Percentiles rank a stretch among this genome's conserved stretches.
Evolutionary conservation across 2,797 vertebrate species (phyloP).

Genomic region (Danio aesculapii): DNA sequence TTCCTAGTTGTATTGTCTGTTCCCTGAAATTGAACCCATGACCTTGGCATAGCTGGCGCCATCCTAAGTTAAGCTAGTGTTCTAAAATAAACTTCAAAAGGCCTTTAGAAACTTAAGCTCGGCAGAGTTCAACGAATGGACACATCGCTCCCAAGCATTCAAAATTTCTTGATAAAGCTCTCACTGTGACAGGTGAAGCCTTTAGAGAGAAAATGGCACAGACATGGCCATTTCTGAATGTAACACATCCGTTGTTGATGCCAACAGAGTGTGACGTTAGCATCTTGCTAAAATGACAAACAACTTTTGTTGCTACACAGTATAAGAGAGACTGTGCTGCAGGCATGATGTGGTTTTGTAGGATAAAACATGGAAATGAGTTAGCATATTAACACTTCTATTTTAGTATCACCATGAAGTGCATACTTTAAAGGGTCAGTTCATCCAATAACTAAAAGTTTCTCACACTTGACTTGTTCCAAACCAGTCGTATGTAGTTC

Average conservation of each 20-base stretch:
- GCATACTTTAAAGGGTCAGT: too few species aligned
- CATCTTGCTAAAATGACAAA: neutral
- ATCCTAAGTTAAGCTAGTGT: constrained; percentile 25
- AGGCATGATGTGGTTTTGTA: neutral
- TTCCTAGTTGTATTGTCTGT: neutral
- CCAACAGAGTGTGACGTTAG: neutral
- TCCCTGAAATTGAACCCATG: constrained; percentile 9
- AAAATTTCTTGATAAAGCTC: neutral
- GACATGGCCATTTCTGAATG: neutral
- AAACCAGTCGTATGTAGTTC: too few species aligned
- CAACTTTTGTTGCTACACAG: too few species aligned
- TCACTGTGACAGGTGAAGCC: neutral
- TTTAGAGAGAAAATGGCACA: neutral
- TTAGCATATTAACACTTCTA: neutral
- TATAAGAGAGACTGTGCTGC: neutral
- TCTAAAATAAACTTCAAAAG: constrained; percentile 37
- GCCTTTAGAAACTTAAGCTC: constrained; percentile 3
- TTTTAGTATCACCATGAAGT: neutral
- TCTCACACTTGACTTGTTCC: too few species aligned
- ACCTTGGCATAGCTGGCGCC: neutral
- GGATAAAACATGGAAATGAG: neutral
- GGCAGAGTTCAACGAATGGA: neutral
- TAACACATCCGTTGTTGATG: neutral
- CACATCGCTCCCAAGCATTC: neutral
- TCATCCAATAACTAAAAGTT: too few species aligned